Base-by-base conservation (phyloP, 2,113 vertebrate genomes). In the Lucifuga dentata region DNA sequence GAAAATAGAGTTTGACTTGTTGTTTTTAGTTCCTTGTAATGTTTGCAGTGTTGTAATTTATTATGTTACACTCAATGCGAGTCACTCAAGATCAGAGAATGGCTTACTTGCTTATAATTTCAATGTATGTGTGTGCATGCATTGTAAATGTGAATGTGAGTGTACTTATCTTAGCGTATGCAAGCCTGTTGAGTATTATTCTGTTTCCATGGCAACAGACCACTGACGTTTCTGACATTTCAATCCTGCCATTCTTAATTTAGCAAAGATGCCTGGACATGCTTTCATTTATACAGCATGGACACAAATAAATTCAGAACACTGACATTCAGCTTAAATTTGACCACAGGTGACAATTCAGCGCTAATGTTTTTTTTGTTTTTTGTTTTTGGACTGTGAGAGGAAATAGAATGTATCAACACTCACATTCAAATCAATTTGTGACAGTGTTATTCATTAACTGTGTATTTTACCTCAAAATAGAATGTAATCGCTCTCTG, bases 201-300 rank as follows among this genome's bases (percentile, higher is more conserved):
- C 23, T 40, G 55, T 74, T 74, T 43, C 65, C 52, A 76, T 49
- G 46, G 63, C 3, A 53, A 53, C 39, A 16, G 46, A 12, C 40
- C 44, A n/a, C 19, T 48, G 13, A 59, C 11, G 8, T 45, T 46
- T 52, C 20, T 62, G 32, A 63, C 23, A 60, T 64, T 68, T 51
- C 35, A 60, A 45, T 55, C 29, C 29, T 49, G 35, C 16, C 0
- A 1, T 7, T 29, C 26, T 7, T 5, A 29, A 29, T 29, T 29
- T 29, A 7, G 26, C 26, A 7, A 29, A 7, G 7, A 29, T 5
- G 23, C 8, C 24, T n/a, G 48, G 43, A 23, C 13, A 17, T 36
- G 38, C n/a, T 15, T 48, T 44, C 19, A 45, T 65, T 21, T 29
- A 43, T 11, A 5, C 41, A 19, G 11, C 62, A 44, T 17, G 8